phyloP scores from a whole-genome alignment of 2,888 invertebrate genomes.

The Helleia helle region DNA sequence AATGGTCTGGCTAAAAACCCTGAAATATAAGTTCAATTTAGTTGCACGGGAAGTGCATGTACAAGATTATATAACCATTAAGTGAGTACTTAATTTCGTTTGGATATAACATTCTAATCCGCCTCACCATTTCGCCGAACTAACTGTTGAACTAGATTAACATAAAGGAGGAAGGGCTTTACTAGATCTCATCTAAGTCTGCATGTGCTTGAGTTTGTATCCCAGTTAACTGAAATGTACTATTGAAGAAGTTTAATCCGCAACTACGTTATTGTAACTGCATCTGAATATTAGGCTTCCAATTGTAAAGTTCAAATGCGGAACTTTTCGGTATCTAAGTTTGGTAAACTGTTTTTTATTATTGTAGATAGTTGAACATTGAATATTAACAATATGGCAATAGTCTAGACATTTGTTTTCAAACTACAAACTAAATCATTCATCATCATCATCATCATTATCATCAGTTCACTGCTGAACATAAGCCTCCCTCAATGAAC shows the following conservation, averaged over 20 bases:
- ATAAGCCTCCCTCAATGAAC: too few relatives aligned
- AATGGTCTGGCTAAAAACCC: too few relatives aligned
- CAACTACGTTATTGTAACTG: constrained; percentile 8
- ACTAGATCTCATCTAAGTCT: constrained; percentile 11
- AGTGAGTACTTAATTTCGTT: constrained; percentile 1
- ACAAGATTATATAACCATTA: too few relatives aligned
- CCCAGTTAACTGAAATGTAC: constrained; percentile 11
- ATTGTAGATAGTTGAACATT: too few relatives aligned
- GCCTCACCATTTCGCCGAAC: constrained; percentile 11
- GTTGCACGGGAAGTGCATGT: too few relatives aligned
- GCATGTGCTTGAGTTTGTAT: constrained; percentile 12
- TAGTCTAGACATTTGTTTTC: too few relatives aligned
- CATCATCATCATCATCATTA: too few relatives aligned
- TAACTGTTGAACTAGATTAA: constrained; percentile 14
- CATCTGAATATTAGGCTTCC: background rate
- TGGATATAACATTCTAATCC: constrained; percentile 11
- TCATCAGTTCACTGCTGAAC: too few relatives aligned
- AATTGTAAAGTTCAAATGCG: background rate
- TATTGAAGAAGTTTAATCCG: constrained; percentile 11
- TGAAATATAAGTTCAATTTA: too few relatives aligned
- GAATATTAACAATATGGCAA: too few relatives aligned
- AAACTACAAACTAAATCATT: too few relatives aligned
- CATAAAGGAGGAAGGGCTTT: constrained; percentile 12
- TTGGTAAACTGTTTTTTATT: background rate
- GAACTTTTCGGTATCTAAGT: too few relatives aligned